phyloP scores from a whole-genome alignment of 1,140 invertebrate genomes.

The Contarinia nasturtii region DNA sequence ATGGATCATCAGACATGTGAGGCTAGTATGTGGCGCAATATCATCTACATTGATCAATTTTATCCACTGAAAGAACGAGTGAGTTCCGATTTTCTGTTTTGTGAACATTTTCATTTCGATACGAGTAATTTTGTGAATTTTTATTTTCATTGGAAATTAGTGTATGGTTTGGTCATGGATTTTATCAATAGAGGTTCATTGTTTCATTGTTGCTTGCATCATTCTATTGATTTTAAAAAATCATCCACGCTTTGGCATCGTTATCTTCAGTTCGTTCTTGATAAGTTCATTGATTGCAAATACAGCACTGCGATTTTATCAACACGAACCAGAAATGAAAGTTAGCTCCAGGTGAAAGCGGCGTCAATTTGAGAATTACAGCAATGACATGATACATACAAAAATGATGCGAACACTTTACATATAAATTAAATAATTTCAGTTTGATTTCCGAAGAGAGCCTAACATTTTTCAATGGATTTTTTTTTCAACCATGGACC shows the following conservation, averaged over 20 bases:
- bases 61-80: conserved; percentile 22
- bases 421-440: no score
- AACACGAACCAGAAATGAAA: neutral
- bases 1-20: conserved; percentile 20
- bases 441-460: neutral
- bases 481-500: conserved; percentile 25
- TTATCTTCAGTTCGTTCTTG: conserved; percentile 5
- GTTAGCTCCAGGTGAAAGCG: neutral
- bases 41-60: conserved; percentile 24
- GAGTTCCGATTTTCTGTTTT: conserved; percentile 5
- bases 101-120: no score
- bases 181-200: conserved; percentile 8
- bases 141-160: no score
- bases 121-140: no score
- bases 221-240: conserved; percentile 6
- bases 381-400: no score
- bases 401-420: no score
- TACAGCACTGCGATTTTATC: neutral
- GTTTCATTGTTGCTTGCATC: conserved; percentile 7
- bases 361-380: no score
- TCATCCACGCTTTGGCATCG: conserved; percentile 6
- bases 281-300: conserved; percentile 5
- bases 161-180: conserved; percentile 11
- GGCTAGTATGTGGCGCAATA: conserved; percentile 24
- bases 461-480: conserved; percentile 5